Conservation (phyloP, 2,797 vertebrate species). For the Picus viridis region DNA sequence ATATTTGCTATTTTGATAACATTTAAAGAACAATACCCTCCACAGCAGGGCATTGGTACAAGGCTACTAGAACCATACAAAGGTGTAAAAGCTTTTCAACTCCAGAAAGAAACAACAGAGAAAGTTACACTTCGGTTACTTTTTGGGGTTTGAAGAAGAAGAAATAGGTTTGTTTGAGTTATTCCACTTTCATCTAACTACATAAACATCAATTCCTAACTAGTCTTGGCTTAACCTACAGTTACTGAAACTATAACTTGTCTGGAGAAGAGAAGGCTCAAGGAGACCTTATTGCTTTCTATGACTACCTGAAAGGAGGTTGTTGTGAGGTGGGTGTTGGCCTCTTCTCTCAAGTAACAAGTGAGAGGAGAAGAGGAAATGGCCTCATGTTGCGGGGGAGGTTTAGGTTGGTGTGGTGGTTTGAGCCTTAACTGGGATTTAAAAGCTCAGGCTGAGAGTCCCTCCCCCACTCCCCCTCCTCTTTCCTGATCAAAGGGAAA, state of each 20-base stretch:
- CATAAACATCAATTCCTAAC: not conserved
- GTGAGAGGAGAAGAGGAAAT: too few relatives aligned
- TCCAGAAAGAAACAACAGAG: not conserved
- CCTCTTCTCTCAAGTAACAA: too few relatives aligned
- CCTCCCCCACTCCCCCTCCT: too few relatives aligned
- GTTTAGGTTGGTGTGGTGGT: too few relatives aligned
- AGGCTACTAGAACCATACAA: not conserved
- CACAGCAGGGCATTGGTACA: not conserved
- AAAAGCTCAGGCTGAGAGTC: too few relatives aligned
- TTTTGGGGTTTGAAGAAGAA: not conserved
- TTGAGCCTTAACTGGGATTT: too few relatives aligned
- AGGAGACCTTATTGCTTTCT: too few relatives aligned
- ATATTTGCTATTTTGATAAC: not conserved
- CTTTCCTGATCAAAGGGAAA: too few relatives aligned
- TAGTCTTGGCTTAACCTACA: not conserved
- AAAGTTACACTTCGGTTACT: not conserved
- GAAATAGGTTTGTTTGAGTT: not conserved
- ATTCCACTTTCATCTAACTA: not conserved
- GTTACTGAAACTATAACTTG: not conserved
- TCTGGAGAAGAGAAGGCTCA: too few relatives aligned
- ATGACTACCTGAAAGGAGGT: too few relatives aligned
- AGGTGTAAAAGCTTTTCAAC: not conserved
- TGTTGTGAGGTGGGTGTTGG: too few relatives aligned
- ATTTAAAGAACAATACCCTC: not conserved
- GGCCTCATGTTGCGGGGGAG: too few relatives aligned